phyloP scores from a whole-genome alignment of 30 jellyfish, hydroid and myxozoan species.

The Turritopsis dohrnii region DNA sequence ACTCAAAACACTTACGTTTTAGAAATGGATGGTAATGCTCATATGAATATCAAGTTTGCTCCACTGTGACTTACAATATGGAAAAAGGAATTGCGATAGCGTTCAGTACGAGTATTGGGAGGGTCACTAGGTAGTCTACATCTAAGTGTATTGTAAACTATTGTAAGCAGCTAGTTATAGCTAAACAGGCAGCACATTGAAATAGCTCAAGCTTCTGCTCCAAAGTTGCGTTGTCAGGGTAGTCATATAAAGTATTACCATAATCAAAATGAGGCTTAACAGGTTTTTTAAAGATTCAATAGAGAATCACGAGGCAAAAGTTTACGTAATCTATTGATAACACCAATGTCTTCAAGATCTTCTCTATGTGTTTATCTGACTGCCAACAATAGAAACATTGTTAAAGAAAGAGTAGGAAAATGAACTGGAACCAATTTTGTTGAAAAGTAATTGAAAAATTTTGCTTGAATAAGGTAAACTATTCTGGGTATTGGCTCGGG shows the following conservation, averaged over 20 bases:
- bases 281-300: neutral
- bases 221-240: neutral
- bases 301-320: neutral
- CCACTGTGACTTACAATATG: neutral
- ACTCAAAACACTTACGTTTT: neutral
- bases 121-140: neutral
- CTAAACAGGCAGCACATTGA: neutral
- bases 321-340: neutral
- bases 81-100: neutral
- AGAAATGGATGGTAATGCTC: neutral
- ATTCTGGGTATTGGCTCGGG: too few relatives aligned
- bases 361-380: conserved; percentile 24
- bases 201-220: neutral
- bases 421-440: conserved; percentile 23
- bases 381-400: conserved; percentile 31
- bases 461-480: too few relatives aligned
- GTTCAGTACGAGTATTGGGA: neutral
- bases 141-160: neutral
- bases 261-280: neutral
- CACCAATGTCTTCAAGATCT: neutral
- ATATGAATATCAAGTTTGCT: neutral
- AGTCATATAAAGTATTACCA: neutral
- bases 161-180: neutral
- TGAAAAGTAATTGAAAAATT: too few relatives aligned
- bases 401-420: conserved; percentile 24